Base-by-base conservation (phyloP, 64 coral and sea anemone genomes). In the Actinia equina region DNA sequence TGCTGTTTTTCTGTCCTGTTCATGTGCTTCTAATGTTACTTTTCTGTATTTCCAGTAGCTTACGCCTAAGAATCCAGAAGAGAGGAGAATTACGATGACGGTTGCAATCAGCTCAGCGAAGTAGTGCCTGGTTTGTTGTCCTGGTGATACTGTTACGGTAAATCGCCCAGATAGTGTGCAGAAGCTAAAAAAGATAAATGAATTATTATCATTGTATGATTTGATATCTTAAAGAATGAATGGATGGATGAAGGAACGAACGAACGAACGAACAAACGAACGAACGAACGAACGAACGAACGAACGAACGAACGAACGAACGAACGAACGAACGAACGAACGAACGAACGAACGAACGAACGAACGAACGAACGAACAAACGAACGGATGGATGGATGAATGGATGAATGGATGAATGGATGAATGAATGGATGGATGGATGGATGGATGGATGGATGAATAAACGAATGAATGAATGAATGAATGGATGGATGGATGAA, bases 151-250 rank as follows among this genome's bases (percentile, higher is more conserved):
- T 3, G 84, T 64, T 16, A 96, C 88, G 26, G 85, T 88, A 70
- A 96, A 96, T 71, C 77, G 85, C 13, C 90, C 89, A 46, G 84
- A 87, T 57, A 96, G 78, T n/a, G 88, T 84, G 69, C 94, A 96
- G 71, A 96, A 96, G 67, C 94, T 96, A 85, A 13, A 70, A 84
- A 52, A 81, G n/a, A n/a, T n/a, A n/a, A n/a, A n/a, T n/a, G n/a
- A n/a, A n/a, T n/a, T n/a, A n/a, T n/a, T n/a, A n/a, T n/a, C n/a
- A n/a, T n/a, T n/a, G n/a, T n/a, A n/a, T n/a, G n/a, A n/a, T n/a
- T n/a, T n/a, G n/a, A n/a, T n/a, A n/a, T n/a, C n/a, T n/a, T n/a
- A 11, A 56, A 15, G 9, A 56, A 56, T 56, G 14, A 52, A 81
- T 15, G 22, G n/a, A 25, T 14, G 23, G 69, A 74, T 30, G 69